A percentile compares a stretch with the other conserved stretches of the same genome.
Conservation (phyloP, 2,113 vertebrate genomes). For the Caracal caracal region DNA sequence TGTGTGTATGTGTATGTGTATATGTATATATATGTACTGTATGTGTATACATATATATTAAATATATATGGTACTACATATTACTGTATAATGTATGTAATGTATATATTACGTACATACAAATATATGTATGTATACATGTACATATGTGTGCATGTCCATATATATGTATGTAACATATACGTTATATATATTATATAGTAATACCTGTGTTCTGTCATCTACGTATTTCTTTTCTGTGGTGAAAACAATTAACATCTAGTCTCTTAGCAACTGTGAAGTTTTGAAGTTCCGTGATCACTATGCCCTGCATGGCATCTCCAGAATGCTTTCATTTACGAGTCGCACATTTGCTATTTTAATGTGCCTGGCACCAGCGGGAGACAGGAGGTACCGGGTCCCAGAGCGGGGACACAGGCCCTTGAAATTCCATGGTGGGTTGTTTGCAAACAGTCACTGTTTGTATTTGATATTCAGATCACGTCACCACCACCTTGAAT, state of each 20-base stretch:
- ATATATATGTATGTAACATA: no score
- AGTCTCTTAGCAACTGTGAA: not conserved
- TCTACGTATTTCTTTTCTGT: not conserved
- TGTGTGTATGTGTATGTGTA: no score
- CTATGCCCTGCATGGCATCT: rapidly evolving
- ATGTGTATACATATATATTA: no score
- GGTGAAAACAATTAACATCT: not conserved
- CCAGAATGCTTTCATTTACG: not conserved
- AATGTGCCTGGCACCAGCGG: not conserved
- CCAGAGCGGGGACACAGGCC: rapidly evolving
- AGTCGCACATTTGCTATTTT: not conserved
- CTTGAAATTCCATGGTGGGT: not conserved
- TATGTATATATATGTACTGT: no score
- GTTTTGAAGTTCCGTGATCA: not conserved
- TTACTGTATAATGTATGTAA: no score
- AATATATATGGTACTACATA: no score
- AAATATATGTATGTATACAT: no score
- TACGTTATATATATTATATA: no score
- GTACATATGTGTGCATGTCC: no score
- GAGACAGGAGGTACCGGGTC: rapidly evolving
- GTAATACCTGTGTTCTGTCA: not conserved
- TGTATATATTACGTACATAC: no score
- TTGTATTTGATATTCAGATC: not conserved
- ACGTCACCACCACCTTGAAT: not conserved
- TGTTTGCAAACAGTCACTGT: not conserved